Evolutionary conservation across 2,797 vertebrate species (phyloP).

Genomic region (Chelon auratus): DNA sequence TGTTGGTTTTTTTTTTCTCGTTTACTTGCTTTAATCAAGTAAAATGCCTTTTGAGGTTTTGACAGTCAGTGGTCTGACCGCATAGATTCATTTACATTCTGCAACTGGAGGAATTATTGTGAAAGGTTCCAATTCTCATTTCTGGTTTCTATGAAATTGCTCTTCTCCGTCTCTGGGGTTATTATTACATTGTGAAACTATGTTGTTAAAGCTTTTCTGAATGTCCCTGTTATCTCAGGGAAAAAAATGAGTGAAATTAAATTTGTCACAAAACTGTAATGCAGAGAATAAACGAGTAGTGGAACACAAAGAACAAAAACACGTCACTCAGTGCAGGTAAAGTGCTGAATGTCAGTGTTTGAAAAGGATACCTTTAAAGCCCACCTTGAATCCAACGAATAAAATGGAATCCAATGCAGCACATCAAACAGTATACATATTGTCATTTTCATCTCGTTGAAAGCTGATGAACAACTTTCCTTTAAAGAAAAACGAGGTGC

Average conservation of each 20-base stretch:
- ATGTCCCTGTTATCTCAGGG: conserved; percentile 13
- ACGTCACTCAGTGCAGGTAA: neutral
- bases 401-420: conserved; percentile 5
- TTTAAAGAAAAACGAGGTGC: neutral
- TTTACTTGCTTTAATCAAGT: conserved; percentile 67
- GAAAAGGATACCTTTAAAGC: conserved; percentile 5
- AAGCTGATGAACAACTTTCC: neutral
- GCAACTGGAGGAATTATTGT: conserved; percentile 20
- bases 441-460: neutral
- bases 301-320: conserved; percentile 5
- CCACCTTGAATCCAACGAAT: neutral
- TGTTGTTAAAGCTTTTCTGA: conserved; percentile 42
- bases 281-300: neutral
- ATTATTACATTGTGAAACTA: conserved; percentile 59
- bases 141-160: conserved; percentile 58
- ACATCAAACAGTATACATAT: neutral
- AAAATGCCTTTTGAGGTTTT: conserved; percentile 52
- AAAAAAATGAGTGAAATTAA: conserved; percentile 14
- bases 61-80: conserved; percentile 55
- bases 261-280: neutral
- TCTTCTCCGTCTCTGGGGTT: conserved; percentile 43
- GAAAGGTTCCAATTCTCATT: conserved; percentile 36
- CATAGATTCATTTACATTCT: conserved; percentile 34
- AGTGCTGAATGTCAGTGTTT: neutral
- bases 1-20: conserved; percentile 31